Evolutionary conservation across 2,888 invertebrate genomes (phyloP), one percentile per base, ranked within the genome.

Genomic region (Habroteleia sp.): DNA sequence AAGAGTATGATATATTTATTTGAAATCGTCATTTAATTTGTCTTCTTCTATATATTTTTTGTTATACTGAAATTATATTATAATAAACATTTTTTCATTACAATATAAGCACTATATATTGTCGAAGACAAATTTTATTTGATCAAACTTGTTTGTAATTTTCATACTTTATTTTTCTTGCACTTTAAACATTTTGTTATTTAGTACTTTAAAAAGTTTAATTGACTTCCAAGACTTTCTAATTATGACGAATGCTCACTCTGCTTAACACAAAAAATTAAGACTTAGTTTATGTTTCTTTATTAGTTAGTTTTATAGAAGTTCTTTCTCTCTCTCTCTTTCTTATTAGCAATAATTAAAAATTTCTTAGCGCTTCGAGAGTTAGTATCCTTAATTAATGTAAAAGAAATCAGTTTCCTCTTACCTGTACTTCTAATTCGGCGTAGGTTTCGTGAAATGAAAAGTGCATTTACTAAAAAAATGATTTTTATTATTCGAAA

Each of bases 201-300:
- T 31, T 13, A 6, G 48, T 41, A 39, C 39, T 46, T 37, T 29
- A 7, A 23, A 44, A 68, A 68, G 48, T 68, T 69, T 69, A 52
- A 69, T 50, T 52, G 50, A 42, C 52, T 69, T 60, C 69, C 42
- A 58, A 44, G 52, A 60, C 52, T 69, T 44, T 27, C 20, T 69
- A 69, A 69, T 69, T 60, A 69, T 69, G 44, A 56, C 25, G 39
- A 56, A 58, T 68, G 46, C 23, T 68, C 56, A 33, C 46, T 56
- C 29, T 25, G 29, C 27, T 29, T 35, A n/a, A n/a, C 14, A 16
- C 8, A 41, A 31, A n/a, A 23, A 41, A 41, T 63, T 33, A 35
- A 35, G 48, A 42, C 31, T 25, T 39, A 25, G 33, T 27, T 27
- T 50, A 50, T 11, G 3, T 10, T 25, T 52, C 27, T 35, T 25